phyloP scores from a whole-genome alignment of 1,140 invertebrate genomes.

The Brachionus koreanus region DNA sequence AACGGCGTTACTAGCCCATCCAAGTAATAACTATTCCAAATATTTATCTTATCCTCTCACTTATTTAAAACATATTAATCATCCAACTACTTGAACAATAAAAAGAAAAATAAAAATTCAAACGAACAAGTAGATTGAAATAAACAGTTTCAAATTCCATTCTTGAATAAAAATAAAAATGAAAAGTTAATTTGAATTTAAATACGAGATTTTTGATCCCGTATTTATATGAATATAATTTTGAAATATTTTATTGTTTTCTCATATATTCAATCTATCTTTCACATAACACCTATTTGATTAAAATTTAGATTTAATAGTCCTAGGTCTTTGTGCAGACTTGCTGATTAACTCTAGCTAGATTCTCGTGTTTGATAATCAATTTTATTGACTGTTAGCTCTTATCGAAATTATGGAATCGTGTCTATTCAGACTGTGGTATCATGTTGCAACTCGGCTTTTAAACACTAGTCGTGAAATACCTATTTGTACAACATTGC shows the following conservation, averaged over 20 bases:
- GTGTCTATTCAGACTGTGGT: background rate
- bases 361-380: conserved; percentile 20
- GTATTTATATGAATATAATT: background rate
- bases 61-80: conserved; percentile 29
- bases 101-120: background rate
- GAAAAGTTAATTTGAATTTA: background rate
- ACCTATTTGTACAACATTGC: background rate
- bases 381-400: conserved; percentile 26
- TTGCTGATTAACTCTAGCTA: background rate
- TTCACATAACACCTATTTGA: conserved; percentile 20
- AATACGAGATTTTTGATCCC: background rate
- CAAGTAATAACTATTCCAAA: background rate
- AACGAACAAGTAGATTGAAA: conserved; percentile 30
- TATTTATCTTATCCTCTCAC: conserved; percentile 27
- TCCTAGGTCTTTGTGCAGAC: background rate
- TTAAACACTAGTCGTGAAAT: background rate
- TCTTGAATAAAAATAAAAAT: background rate
- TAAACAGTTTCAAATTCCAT: background rate
- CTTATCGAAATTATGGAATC: background rate
- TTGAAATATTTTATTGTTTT: conserved; percentile 4
- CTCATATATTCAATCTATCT: conserved; percentile 1
- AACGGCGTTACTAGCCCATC: background rate
- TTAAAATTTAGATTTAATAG: background rate
- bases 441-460: background rate
- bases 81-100: background rate